Evolutionary conservation across 1,140 invertebrate species (phyloP), one percentile per base, ranked within the genome.

Genomic region (Nixonia krombeini): DNA sequence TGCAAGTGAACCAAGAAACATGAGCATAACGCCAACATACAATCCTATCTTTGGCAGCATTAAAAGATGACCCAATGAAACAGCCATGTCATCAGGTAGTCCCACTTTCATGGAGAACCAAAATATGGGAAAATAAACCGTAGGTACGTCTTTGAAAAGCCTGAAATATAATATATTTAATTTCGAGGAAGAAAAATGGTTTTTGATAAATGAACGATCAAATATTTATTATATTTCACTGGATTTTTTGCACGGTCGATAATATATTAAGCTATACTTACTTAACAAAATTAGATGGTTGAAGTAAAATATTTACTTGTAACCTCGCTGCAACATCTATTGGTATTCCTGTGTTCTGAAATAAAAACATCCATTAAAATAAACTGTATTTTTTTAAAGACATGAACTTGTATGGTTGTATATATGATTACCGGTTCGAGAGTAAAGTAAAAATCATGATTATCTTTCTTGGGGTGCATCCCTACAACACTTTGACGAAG

Each of bases 301-400:
- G 89, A 0, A 94, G 76, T 47, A 92, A 85, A 61, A 94, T 86
- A 74, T 94, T 94, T 18, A 93, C 84, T 83, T 95, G 93, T 55
- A 95, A 89, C 57, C 90, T 86, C 0, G 90, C 92, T 0, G 89
- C 86, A 0, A 94, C 91, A 35, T 92, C 89, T 4, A 94, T 62
- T 1, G 92, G 91, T 31, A 94, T 87, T n/a, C 92, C 92, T 9
- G 90, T 87, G 46, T 81, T 88, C 91, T 92, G 76, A 28, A 87
- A 87, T 17, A 70, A 49, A 49, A n/a, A 6, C 26, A 6, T 28
- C 26, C 26, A 6, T 28, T 6, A 6, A 28, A n/a, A n/a, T n/a
- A n/a, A n/a, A n/a, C n/a, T n/a, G n/a, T n/a, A n/a, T n/a, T n/a
- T n/a, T n/a, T n/a, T n/a, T n/a, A n/a, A n/a, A n/a, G n/a, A n/a